These are phyloP conservation scores for Campoplex nolae DNA, from an alignment of 2,888 invertebrate genomes.

Conservation along the genomic window DNA sequence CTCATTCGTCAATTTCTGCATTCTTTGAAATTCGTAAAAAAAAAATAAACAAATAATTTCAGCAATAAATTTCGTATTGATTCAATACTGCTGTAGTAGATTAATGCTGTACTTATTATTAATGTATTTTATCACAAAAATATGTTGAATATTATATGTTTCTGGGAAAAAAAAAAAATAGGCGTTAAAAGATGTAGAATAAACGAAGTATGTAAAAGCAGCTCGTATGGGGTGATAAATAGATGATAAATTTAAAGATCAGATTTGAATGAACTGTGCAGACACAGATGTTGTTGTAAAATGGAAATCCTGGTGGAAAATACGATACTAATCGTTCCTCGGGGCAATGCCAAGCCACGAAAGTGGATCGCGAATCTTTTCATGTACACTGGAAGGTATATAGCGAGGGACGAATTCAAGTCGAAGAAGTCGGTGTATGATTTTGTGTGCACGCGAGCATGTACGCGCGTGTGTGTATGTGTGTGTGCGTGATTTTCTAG, in stretches of 20 bases:
- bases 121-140: too few relatives aligned
- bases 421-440: not conserved
- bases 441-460: not conserved
- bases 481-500: slow-evolving; percentile 28
- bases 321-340: slow-evolving; percentile 37
- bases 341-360: slow-evolving; percentile 39
- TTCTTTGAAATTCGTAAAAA: too few relatives aligned
- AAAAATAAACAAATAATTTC: too few relatives aligned
- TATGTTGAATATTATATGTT: not conserved
- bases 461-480: not conserved
- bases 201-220: not conserved
- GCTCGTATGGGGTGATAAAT: not conserved
- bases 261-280: slow-evolving; percentile 13
- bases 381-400: slow-evolving; percentile 15
- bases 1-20: not conserved
- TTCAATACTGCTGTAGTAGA: not conserved
- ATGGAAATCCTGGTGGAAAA: slow-evolving; percentile 43
- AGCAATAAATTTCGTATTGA: not conserved
- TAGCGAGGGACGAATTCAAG: slow-evolving; percentile 36
- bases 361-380: slow-evolving; percentile 58
- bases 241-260: not conserved
- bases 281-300: slow-evolving; percentile 34
- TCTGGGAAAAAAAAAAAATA: not conserved
- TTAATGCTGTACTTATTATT: too few relatives aligned
- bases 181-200: not conserved